These are phyloP conservation scores for Stegophylla sp. DNA, from an alignment of 2,888 invertebrate genomes.

Conservation along the genomic window DNA sequence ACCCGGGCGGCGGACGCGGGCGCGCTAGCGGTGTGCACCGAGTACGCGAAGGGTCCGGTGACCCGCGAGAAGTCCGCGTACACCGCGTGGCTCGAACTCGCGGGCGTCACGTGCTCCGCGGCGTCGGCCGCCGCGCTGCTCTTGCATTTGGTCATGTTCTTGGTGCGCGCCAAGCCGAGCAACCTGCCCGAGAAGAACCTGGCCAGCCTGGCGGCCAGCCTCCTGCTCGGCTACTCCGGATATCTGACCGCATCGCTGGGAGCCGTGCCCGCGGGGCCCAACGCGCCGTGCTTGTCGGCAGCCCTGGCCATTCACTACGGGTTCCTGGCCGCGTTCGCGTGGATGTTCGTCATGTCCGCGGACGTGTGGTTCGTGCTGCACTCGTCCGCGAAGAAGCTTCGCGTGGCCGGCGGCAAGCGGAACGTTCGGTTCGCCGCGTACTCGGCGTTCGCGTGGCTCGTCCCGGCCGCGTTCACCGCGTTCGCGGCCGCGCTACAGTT, in stretches of 20 bases:
- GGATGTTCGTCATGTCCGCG: conserved; percentile 69
- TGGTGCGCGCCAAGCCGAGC: conserved; percentile 64
- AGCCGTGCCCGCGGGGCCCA: conserved; percentile 63
- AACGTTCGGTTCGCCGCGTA: conserved; percentile 65
- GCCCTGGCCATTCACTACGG: conserved; percentile 67
- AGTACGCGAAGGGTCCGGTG: neutral
- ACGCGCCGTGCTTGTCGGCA: conserved; percentile 64
- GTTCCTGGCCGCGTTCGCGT: conserved; percentile 68
- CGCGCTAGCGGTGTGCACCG: conserved; percentile 17
- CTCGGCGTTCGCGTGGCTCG: conserved; percentile 66
- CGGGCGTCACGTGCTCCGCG: conserved; percentile 40
- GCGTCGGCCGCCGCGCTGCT: conserved; percentile 66
- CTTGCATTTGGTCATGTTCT: conserved; percentile 66
- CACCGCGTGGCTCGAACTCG: conserved; percentile 16
- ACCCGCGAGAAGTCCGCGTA: neutral
- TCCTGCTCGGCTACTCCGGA: conserved; percentile 66
- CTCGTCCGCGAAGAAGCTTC: conserved; percentile 66
- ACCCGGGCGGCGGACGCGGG: neutral
- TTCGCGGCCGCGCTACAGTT: conserved; percentile 64
- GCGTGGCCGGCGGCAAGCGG: conserved; percentile 65
- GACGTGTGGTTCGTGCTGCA: conserved; percentile 67
- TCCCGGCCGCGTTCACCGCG: conserved; percentile 64
- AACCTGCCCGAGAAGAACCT: conserved; percentile 68
- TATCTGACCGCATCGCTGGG: conserved; percentile 66
- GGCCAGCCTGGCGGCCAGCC: conserved; percentile 66